Conservation (phyloP, 2,797 vertebrate genomes). For the Trematomus bernacchii region DNA sequence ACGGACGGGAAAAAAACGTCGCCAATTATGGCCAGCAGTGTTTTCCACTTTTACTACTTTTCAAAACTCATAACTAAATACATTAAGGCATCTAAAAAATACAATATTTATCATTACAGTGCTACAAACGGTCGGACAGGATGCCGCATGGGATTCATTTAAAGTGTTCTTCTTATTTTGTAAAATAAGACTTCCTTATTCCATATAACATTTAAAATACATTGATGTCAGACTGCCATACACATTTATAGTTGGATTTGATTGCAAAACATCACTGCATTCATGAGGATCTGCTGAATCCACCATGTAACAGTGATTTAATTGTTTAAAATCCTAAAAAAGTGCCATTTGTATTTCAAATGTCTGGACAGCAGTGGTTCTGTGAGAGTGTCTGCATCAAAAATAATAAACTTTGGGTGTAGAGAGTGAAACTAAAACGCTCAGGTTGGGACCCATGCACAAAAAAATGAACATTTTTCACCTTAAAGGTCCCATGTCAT, state of each 20-base stretch:
- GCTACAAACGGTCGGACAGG: neutral
- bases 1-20: neutral
- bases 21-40: neutral
- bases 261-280: neutral
- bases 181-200: neutral
- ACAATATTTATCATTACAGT: neutral
- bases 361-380: neutral
- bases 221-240: neutral
- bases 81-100: neutral
- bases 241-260: neutral
- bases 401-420: constrained; percentile 29
- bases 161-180: constrained; percentile 6
- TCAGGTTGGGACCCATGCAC: constrained; percentile 54
- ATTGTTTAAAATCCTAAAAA: constrained; percentile 5
- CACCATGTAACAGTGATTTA: neutral
- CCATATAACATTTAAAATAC: neutral
- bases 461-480: neutral
- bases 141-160: constrained; percentile 2
- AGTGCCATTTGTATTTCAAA: constrained; percentile 29
- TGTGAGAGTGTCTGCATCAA: constrained; percentile 7
- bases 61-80: neutral
- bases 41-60: neutral
- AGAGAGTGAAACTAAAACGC: constrained; percentile 28
- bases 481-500: too few species aligned
- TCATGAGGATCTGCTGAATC: neutral